Evolutionary conservation across 1,140 invertebrate genomes (phyloP), one percentile per base, ranked within the genome.

Genomic region (Eufriesea mexicana): DNA sequence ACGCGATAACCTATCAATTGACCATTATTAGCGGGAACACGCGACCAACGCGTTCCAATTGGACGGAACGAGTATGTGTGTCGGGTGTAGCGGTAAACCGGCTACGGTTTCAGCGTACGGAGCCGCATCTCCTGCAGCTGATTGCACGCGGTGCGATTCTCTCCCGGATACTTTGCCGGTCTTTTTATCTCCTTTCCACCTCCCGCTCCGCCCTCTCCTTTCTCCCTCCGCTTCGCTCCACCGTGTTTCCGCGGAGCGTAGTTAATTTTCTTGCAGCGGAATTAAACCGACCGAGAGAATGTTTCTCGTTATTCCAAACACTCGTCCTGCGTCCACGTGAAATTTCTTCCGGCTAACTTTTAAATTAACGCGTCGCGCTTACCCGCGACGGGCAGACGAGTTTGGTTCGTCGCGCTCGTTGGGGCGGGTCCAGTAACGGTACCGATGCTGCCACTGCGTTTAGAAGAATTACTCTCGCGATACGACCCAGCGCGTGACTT

Each of bases 1-100:
- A 16, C n/a, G 45, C 45, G 66, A 79, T 79, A 79, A 74, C 62
- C 42, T 79, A 71, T 61, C 77, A 79, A 79, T 71, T 49, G 67
- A 14, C 20, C 55, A 23, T 61, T 71, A 79, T 79, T 79, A 71
- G 66, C 66, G 7, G 77, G 7, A 59, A 49, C 54, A 57, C 55
- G 54, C 64, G 54, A 62, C 57, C 59, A 68, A 45, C 66, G n/a
- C 12, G 16, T 0, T 12, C 14, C 64, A 16, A 47, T 57, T 70
- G 47, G n/a, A 59, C 64, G 54, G 18, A 51, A 72, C 70, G 57
- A 61, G 16, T 47, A 47, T 23, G 55, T 25, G 62, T 42, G 64
- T 47, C 77, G 54, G 59, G 51, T 23, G 51, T 67, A 42, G 62
- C 49, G 49, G 49, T 74, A 74, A 74, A 74, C 54, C 57, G 55